Base-by-base conservation (phyloP, 2,888 invertebrate species). In the Desoria tigrina region DNA sequence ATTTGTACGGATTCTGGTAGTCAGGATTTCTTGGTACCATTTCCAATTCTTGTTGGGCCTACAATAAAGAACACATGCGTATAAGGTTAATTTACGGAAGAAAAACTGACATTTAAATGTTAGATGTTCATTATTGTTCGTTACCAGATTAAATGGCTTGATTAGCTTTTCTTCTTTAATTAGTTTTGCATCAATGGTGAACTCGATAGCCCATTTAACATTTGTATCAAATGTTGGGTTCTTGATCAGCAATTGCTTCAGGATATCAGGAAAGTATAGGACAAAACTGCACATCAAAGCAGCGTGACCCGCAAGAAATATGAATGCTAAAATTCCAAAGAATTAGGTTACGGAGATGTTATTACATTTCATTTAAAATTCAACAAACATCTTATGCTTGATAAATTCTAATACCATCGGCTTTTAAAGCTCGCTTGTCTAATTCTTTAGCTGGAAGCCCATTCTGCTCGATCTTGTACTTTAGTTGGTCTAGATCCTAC, bases 21-120 rank as follows among this genome's bases (percentile, higher is more conserved):
- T 74, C 68, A 1, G 70, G 61, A 27, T 72, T 68, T 50, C 58
- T 74, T 3, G 72, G 72, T 45, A 74, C 62, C 51, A 74, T 65
- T 26, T 69, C 68, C 2, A 74, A 42, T 61, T 74, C 74, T 66
- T 74, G 74, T 32, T 72, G 70, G n/a, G 71, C 72, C 72, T 72
- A 39, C 9, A n/a, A n/a, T n/a, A 59, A 18, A 28, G 7, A 61
- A n/a, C n/a, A n/a, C n/a, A n/a, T n/a, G n/a, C n/a, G 24, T 23
- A 26, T 23, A 32, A 60, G 37, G 54, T 24, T 21, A 26, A n/a
- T n/a, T n/a, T n/a, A n/a, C n/a, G n/a, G n/a, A 9, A 3, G 4
- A 3, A 24, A 21, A 51, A 7, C 7, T 24, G 16, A 45, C 16
- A 21, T 45, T 16, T 21, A 23, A 16, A 51, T n/a, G n/a, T n/a